Conservation (phyloP, 1,140 invertebrate species). For the Akabosia matsudoensis region DNA sequence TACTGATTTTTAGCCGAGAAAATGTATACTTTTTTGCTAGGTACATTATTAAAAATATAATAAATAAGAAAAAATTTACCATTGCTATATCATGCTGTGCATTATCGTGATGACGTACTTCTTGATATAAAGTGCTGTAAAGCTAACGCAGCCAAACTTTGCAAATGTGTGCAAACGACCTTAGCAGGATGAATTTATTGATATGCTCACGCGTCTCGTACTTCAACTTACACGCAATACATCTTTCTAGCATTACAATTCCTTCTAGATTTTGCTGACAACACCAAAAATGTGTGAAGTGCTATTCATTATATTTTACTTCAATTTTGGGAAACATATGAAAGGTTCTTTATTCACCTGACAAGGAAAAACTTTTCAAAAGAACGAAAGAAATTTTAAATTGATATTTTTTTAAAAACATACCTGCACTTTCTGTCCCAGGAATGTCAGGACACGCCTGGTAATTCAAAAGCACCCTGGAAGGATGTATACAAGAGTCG, state of each 20-base stretch:
- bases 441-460: slow-evolving; percentile 85
- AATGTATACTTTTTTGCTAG: neutral
- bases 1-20: slow-evolving; percentile 7
- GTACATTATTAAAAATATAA: too few species aligned
- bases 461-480: slow-evolving; percentile 73
- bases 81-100: too few species aligned
- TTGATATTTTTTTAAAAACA: slow-evolving; percentile 36
- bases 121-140: neutral
- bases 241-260: too few species aligned
- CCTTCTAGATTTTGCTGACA: too few species aligned
- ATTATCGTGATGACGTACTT: neutral
- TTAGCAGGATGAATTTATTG: neutral
- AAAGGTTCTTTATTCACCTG: neutral
- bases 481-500: slow-evolving; percentile 77
- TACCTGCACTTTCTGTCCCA: slow-evolving; percentile 62
- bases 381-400: neutral
- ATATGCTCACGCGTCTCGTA: too few species aligned
- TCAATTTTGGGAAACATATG: neutral
- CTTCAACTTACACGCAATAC: too few species aligned
- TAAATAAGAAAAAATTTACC: too few species aligned
- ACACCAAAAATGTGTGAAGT: neutral
- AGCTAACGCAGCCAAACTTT: neutral
- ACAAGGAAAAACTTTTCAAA: neutral
- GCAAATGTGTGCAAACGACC: neutral
- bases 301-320: neutral